Evolutionary conservation across 2,888 invertebrate genomes (phyloP).

Genomic region (Pristionchus japonicus): DNA sequence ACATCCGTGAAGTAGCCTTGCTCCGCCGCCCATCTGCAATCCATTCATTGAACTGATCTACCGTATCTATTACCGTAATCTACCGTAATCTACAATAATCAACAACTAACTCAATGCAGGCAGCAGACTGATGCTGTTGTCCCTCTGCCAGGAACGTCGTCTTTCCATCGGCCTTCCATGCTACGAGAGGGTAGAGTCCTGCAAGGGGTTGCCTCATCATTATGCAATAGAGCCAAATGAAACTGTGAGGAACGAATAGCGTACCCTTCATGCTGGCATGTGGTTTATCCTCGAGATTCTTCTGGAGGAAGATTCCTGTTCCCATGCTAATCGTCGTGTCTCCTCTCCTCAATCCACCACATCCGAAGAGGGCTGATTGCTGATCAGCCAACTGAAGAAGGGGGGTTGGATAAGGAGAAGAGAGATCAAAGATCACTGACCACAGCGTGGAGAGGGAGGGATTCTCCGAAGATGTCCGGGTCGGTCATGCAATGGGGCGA

Average conservation of each 20-base stretch:
- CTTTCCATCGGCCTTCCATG: conserved; percentile 82
- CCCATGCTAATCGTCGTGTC: conserved; percentile 91
- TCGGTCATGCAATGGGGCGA: conserved; percentile 81
- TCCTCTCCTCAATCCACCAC: conserved; percentile 85
- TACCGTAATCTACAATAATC: not conserved
- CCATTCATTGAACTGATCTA: not conserved
- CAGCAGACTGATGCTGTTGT: conserved; percentile 89
- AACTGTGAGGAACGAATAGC: not conserved
- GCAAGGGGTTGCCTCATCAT: too few species aligned
- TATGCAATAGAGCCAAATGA: too few species aligned
- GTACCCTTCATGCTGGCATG: conserved; percentile 86
- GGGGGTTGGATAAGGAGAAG: not conserved
- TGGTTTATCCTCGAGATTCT: conserved; percentile 85
- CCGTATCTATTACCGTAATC: not conserved
- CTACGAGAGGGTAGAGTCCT: conserved; percentile 91
- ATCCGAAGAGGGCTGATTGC: conserved; percentile 89
- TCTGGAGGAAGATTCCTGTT: conserved; percentile 90
- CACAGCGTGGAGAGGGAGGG: conserved; percentile 86
- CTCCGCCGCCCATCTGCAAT: conserved; percentile 27
- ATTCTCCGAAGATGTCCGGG: conserved; percentile 83
- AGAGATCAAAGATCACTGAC: conserved; percentile 79
- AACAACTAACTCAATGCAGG: conserved; percentile 77
- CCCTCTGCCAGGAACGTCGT: conserved; percentile 86
- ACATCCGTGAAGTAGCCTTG: conserved; percentile 61
- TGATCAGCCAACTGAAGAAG: conserved; percentile 83